These are phyloP conservation scores for Istiophorus platypterus DNA, from an alignment of 2,113 vertebrate species.

Conservation along the genomic window DNA sequence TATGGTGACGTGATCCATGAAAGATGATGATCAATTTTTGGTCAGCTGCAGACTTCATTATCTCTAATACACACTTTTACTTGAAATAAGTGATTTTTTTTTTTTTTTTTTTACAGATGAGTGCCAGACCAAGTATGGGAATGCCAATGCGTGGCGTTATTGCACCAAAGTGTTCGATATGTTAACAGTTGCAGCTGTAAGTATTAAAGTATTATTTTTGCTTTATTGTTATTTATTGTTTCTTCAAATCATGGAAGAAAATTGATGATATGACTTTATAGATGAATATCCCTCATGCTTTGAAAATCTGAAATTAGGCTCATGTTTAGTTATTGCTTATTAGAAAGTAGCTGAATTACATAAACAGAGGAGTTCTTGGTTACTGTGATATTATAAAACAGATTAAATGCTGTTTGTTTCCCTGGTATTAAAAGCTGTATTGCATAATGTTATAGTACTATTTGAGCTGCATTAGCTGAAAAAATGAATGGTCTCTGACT, in stretches of 20 bases:
- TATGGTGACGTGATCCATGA: constrained; percentile 85
- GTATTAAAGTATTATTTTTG: constrained; percentile 62
- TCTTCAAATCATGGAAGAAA: not conserved
- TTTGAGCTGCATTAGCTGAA: not conserved
- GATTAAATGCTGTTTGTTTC: no score
- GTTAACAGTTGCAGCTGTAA: constrained; percentile 99
- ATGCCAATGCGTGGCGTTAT: constrained; percentile 98
- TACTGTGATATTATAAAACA: no score
- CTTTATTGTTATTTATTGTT: not conserved
- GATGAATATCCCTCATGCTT: not conserved
- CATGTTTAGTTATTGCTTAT: not conserved
- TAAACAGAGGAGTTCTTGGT: no score
- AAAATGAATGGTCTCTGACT: not conserved
- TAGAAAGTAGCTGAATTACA: no score
- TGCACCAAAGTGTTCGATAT: constrained; percentile 99
- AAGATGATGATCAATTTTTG: not conserved
- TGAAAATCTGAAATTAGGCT: not conserved
- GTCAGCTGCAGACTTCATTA: not conserved
- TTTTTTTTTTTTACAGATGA: constrained; percentile 87
- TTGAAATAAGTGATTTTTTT: not conserved
- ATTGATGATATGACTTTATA: not conserved
- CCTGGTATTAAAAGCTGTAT: no score
- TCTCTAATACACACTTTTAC: no score
- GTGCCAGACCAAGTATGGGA: constrained; percentile 99
- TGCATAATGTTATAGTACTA: not conserved